Percentiles rank a stretch among this genome's conserved stretches.
phyloP scores from a whole-genome alignment of 2,888 invertebrate genomes.

The Notocelia uddmanniana region DNA sequence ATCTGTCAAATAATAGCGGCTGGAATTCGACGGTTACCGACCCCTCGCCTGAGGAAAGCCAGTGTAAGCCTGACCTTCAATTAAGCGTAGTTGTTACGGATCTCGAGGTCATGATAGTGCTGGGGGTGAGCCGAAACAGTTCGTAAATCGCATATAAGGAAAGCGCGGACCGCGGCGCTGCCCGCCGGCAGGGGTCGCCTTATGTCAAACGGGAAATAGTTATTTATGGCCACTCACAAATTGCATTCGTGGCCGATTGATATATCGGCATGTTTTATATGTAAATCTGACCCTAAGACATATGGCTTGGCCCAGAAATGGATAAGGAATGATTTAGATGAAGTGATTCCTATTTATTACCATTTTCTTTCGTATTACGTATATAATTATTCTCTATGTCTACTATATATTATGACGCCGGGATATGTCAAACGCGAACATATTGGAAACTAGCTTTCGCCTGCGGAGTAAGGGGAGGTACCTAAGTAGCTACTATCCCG shows the following conservation, averaged over 20 bases:
- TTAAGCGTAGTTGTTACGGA: not conserved
- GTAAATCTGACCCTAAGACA: conserved; percentile 80
- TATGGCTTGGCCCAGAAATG: conserved; percentile 78
- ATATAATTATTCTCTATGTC: conserved; percentile 7
- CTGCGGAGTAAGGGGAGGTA: too few species aligned
- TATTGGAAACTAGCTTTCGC: not conserved
- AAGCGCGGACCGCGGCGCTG: conserved; percentile 70
- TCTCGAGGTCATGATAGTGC: not conserved
- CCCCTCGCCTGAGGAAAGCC: not conserved
- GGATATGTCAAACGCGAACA: not conserved
- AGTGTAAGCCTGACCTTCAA: not conserved
- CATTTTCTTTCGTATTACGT: conserved; percentile 29
- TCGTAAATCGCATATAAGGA: conserved; percentile 66
- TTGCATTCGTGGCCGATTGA: conserved; percentile 84
- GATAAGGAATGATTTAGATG: conserved; percentile 75
- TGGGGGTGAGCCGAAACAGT: not conserved
- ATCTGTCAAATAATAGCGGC: conserved; percentile 81
- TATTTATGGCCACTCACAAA: conserved; percentile 85
- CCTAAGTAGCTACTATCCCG: too few species aligned
- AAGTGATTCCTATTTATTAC: conserved; percentile 44
- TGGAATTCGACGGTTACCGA: not conserved
- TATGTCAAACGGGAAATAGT: conserved; percentile 83
- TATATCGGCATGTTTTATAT: conserved; percentile 85
- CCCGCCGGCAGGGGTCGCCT: conserved; percentile 75
- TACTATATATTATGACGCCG: not conserved